These are phyloP conservation scores for Sarcophaga peregrina DNA, from an alignment of 1,140 invertebrate genomes.

Conservation along the genomic window DNA sequence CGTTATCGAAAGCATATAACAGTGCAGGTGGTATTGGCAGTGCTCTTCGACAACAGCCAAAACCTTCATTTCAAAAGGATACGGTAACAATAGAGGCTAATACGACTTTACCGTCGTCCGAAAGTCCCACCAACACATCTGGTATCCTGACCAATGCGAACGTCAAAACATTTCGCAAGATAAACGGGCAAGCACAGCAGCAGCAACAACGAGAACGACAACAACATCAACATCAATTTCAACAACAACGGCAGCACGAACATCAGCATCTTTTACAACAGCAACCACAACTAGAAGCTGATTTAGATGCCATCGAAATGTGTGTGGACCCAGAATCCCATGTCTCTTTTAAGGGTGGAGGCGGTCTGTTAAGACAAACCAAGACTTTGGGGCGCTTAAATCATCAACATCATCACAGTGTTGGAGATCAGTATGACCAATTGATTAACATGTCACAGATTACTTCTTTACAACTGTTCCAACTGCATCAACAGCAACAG, in stretches of 20 bases:
- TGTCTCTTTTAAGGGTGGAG: conserved; percentile 21
- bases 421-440: conserved; percentile 35
- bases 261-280: conserved; percentile 24
- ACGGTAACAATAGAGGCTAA: conserved; percentile 36
- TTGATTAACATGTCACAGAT: conserved; percentile 49
- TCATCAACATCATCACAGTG: background rate
- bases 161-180: conserved; percentile 24
- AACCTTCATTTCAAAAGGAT: conserved; percentile 34
- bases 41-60: conserved; percentile 36
- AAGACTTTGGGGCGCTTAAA: conserved; percentile 50
- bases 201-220: background rate
- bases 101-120: conserved; percentile 16
- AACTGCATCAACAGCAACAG: conserved; percentile 46
- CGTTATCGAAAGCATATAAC: conserved; percentile 8
- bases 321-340: conserved; percentile 53
- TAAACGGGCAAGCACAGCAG: conserved; percentile 13
- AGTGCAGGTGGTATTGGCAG: background rate
- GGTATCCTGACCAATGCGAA: conserved; percentile 21
- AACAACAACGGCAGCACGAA: conserved; percentile 27
- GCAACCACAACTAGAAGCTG: conserved; percentile 48
- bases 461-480: conserved; percentile 44
- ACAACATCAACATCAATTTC: conserved; percentile 25
- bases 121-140: background rate
- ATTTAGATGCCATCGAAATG: conserved; percentile 63
- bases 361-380: conserved; percentile 49